Evolutionary conservation across 1,140 invertebrate genomes (phyloP), one percentile per base, ranked within the genome.

Genomic region (Nomia melanderi): DNA sequence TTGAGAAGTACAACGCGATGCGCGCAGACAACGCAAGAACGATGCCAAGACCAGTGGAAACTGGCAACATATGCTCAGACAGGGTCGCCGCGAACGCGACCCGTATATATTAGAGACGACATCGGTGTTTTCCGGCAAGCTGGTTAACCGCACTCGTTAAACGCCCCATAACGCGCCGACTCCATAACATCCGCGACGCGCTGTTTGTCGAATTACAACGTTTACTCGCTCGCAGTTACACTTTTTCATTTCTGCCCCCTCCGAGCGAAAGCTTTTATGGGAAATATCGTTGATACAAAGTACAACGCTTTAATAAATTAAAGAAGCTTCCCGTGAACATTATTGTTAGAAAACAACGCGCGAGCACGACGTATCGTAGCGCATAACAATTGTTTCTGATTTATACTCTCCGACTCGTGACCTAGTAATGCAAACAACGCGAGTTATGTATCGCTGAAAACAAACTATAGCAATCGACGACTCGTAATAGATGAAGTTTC

Each of bases 131-230:
- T 91, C 91, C 91, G 90, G 89, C 87, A 82, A 75, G 71, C 79
- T 83, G 91, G 91, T 92, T 90, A 91, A 91, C 91, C 91, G 86
- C 91, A 89, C 91, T 92, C 91, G 90, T 92, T 92, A 92, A 92
- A 90, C 90, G 90, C 79, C 86, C 89, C 90, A 88, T 91, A 92
- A 91, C 89, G 89, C 88, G 88, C 88, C 88, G 62, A 62, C 59
- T 57, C 74, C 60, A 60, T 79, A 78, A 90, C 83, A 84, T 84
- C 20, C 82, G 81, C 79, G 76, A 77, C 82, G 74, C 81, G 83
- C 73, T 81, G 54, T 70, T 72, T 41, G 69, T 73, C 60, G 59
- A 78, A 64, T 78, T 65, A 29, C 31, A 54, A 63, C 57, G 20
- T 64, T 44, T 29, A 23, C 59, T 17, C 20, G 17, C 29, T 12